phyloP scores from a whole-genome alignment of 1,140 invertebrate genomes.

The Drosophila tropicalis region DNA sequence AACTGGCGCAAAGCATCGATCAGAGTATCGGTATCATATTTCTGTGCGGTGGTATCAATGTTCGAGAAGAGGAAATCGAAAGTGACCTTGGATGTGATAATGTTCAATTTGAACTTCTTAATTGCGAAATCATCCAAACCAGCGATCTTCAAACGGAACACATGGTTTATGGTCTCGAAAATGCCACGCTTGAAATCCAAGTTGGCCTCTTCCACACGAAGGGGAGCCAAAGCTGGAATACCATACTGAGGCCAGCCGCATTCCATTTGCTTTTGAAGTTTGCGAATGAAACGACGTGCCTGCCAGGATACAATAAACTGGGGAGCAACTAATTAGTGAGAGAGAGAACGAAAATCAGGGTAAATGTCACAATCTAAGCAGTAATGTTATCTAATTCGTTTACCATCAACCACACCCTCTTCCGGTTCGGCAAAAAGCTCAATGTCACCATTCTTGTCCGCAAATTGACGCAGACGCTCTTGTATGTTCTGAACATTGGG shows the following conservation, averaged over 20 bases:
- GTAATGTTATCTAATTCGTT: conserved; percentile 16
- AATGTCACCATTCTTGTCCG: conserved; percentile 71
- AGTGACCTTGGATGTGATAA: conserved; percentile 65
- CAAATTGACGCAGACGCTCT: conserved; percentile 54
- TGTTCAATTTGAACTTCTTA: conserved; percentile 70
- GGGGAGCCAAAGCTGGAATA: conserved; percentile 71
- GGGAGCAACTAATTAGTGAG: conserved; percentile 53
- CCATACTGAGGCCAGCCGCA: conserved; percentile 72
- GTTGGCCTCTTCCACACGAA: conserved; percentile 59
- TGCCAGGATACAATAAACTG: conserved; percentile 75
- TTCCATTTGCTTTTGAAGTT: conserved; percentile 73
- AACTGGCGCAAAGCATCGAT: conserved; percentile 71
- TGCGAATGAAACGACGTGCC: conserved; percentile 70
- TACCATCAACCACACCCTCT: conserved; percentile 58
- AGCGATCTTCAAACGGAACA: conserved; percentile 71
- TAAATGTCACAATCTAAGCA: neutral
- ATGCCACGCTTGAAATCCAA: conserved; percentile 66
- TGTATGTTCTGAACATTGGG: conserved; percentile 31
- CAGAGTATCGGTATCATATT: conserved; percentile 73
- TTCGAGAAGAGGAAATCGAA: conserved; percentile 72
- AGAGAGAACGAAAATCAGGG: neutral
- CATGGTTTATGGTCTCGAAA: conserved; percentile 70
- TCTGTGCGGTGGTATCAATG: conserved; percentile 65
- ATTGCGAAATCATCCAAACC: conserved; percentile 74
- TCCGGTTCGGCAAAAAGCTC: conserved; percentile 58